Evolutionary conservation across 2,797 vertebrate species (phyloP).

Genomic region (Danionella dracula): DNA sequence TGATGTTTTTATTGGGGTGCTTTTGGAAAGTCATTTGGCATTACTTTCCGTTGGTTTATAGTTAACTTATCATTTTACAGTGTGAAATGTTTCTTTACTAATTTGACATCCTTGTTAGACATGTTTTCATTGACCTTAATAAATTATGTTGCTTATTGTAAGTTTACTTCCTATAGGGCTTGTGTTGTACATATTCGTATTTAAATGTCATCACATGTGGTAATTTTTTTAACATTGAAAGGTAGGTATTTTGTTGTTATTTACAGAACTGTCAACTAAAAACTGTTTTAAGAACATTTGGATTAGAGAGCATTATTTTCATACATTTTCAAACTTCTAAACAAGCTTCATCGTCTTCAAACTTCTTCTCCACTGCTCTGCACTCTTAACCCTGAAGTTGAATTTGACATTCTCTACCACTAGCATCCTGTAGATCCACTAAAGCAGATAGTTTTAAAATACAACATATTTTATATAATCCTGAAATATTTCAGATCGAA

Average conservation of each 20-base stretch:
- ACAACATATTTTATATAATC: conserved; percentile 4
- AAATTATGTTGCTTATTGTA: not conserved
- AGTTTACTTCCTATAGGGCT: conserved; percentile 42
- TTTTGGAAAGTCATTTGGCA: conserved; percentile 17
- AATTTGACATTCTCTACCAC: conserved; percentile 17
- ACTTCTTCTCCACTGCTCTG: conserved; percentile 7
- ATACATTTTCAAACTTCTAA: too few species aligned
- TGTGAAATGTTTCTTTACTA: not conserved
- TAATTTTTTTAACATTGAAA: conserved; percentile 52
- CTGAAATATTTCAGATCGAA: not conserved
- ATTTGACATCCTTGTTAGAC: not conserved
- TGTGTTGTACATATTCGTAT: conserved; percentile 75
- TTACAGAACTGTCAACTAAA: too few species aligned
- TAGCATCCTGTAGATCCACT: conserved; percentile 29
- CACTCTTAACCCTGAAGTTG: conserved; percentile 41
- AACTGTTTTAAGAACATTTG: too few species aligned
- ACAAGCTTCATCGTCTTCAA: too few species aligned
- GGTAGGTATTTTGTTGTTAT: too few species aligned
- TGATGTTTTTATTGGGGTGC: conserved; percentile 9
- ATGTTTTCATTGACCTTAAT: not conserved
- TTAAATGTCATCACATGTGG: conserved; percentile 70
- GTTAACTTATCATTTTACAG: not conserved
- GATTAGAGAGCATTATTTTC: too few species aligned
- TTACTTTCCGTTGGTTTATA: not conserved
- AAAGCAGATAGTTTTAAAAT: too few species aligned